Evolutionary conservation across 2,797 vertebrate genomes (phyloP), one percentile per base, ranked within the genome.

Genomic region (Kryptolebias ocellatus): DNA sequence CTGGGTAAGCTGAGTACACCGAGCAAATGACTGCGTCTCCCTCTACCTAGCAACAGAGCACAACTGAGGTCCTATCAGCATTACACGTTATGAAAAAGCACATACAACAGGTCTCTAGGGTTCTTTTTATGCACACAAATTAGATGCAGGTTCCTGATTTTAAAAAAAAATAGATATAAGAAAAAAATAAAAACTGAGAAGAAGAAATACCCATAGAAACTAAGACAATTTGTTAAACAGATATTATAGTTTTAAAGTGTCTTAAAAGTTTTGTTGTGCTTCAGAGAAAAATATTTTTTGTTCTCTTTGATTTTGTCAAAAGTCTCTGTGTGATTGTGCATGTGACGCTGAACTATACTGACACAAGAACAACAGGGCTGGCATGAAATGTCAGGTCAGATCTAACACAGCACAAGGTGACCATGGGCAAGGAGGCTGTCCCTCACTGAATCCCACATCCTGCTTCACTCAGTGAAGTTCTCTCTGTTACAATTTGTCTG

Each of bases 21-120:
- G 62, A 66, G 44, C 14, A 53, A n/a, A 66, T 29, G 10, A 65
- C 31, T 61, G 60, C 64, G 67, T 75, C 52, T 58, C 27, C 29
- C 28, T 85, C 77, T 84, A 88, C 82, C 83, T 82, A 86, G 90
- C 89, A 90, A 91, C 89, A 86, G 78, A 86, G 67, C 61, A 78
- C 58, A 76, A 64, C 70, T 72, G 70, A 18, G 72, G 56, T 69
- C 79, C 70, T 76, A 77, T 84, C 78, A 84, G 76, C 53, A 60
- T 14, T 47, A 45, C 54, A 74, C 53, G 60, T 17, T 53, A 68
- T 78, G 44, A 65, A 61, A 78, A 60, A 20, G 37, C 64, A 12
- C 34, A 76, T 5, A 50, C 4, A 20, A 16, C 62, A 53, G 5
- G n/a, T 60, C 66, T 58, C 31, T 60, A 61, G 11, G 44, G 31